Conservation (phyloP, 2,113 vertebrate genomes). For the Turdus rufiventris region DNA sequence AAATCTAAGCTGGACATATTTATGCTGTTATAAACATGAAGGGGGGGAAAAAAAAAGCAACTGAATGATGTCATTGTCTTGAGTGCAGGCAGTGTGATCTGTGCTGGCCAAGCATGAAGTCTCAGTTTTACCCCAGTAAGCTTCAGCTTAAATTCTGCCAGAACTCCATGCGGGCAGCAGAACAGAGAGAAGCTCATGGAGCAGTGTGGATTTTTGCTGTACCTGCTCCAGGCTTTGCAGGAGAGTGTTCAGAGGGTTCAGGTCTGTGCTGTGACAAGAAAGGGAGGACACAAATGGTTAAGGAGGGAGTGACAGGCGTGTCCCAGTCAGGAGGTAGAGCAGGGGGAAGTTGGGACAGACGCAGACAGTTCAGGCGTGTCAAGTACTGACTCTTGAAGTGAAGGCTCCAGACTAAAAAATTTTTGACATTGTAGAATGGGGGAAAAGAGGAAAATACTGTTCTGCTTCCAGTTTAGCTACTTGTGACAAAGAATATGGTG, state of each 20-base stretch:
- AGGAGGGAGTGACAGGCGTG: background rate
- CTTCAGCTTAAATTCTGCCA: background rate
- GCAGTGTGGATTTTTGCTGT: accelerated
- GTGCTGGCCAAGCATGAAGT: background rate
- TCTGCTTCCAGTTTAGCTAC: background rate
- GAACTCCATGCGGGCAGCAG: background rate
- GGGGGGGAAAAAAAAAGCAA: background rate
- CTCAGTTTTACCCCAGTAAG: background rate
- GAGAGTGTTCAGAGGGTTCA: background rate
- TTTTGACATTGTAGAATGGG: background rate
- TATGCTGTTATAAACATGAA: conserved; percentile 10
- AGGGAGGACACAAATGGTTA: background rate
- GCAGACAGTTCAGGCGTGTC: background rate
- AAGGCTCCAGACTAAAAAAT: background rate
- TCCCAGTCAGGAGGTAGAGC: background rate
- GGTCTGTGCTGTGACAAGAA: accelerated
- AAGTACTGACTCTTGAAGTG: background rate
- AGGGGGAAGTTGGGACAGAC: background rate
- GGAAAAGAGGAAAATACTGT: background rate
- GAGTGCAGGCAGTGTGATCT: background rate
- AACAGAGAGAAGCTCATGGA: background rate
- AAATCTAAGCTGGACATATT: background rate
- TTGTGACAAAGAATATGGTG: background rate
- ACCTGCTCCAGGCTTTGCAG: background rate
- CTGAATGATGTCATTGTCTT: conserved; percentile 3